Conservation (phyloP, 2,888 invertebrate species). For the Tiliacea aurago region DNA sequence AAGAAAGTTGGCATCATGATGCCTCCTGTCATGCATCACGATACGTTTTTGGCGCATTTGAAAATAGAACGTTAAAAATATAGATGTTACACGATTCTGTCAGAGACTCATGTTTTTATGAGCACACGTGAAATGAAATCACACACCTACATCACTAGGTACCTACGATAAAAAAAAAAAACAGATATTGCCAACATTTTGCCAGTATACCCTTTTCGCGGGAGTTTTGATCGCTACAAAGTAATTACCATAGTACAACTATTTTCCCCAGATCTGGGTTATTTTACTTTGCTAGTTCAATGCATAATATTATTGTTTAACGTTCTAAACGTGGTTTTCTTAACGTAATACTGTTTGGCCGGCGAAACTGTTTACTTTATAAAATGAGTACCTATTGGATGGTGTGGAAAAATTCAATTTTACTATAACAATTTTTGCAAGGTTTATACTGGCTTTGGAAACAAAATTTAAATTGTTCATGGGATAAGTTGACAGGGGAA, state of each 20-base stretch:
- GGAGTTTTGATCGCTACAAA: background rate
- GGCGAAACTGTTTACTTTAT: slow-evolving; percentile 45
- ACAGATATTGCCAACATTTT: slow-evolving; percentile 12
- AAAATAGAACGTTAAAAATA: slow-evolving; percentile 62
- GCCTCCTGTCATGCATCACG: slow-evolving; percentile 45
- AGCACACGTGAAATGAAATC: slow-evolving; percentile 38
- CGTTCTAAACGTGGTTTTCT: slow-evolving; percentile 45
- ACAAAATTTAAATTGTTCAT: background rate
- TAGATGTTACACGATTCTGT: slow-evolving; percentile 35
- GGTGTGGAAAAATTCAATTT: slow-evolving; percentile 41
- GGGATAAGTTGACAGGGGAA: background rate
- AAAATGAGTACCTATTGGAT: slow-evolving; percentile 21
- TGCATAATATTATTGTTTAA: slow-evolving; percentile 45
- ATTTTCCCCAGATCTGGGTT: slow-evolving; percentile 21
- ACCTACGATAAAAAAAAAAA: slow-evolving; percentile 1
- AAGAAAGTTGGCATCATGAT: slow-evolving; percentile 54
- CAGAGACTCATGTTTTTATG: slow-evolving; percentile 40
- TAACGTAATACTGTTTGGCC: slow-evolving; percentile 28
- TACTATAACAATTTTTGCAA: slow-evolving; percentile 6
- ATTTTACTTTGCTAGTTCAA: slow-evolving; percentile 11
- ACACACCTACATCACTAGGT: slow-evolving; percentile 2
- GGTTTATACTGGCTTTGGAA: background rate
- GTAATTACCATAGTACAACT: background rate
- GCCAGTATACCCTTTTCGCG: background rate
- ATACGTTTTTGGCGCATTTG: slow-evolving; percentile 59